phyloP scores from a whole-genome alignment of 2,113 vertebrate species.

The Sisor rabdophorus region DNA sequence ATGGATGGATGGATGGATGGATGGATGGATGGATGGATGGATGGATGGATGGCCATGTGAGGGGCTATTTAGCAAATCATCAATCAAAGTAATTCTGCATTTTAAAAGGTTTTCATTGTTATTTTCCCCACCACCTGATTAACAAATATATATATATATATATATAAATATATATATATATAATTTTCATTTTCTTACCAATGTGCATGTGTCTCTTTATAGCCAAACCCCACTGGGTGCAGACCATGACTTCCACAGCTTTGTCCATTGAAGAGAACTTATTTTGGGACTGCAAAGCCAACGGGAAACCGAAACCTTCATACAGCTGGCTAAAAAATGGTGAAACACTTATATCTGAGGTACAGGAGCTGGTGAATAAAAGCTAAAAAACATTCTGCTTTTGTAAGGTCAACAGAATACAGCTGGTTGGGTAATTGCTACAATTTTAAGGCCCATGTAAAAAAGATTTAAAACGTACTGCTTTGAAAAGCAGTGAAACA shows the following conservation, averaged over 20 bases:
- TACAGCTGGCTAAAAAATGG: conserved; percentile 91
- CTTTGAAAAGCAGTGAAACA: conserved; percentile 1
- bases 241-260: conserved; percentile 74
- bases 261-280: conserved; percentile 81
- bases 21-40: too few relatives aligned
- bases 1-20: too few relatives aligned
- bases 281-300: conserved; percentile 88
- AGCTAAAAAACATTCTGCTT: conserved; percentile 19
- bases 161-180: too few relatives aligned
- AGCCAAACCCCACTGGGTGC: conserved; percentile 94
- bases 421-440: conserved; percentile 1
- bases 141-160: too few relatives aligned
- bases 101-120: too few relatives aligned
- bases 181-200: background rate
- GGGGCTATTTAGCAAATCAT: too few relatives aligned
- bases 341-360: conserved; percentile 55
- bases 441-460: background rate
- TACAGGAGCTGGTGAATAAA: background rate
- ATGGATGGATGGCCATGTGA: too few relatives aligned
- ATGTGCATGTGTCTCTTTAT: conserved; percentile 47
- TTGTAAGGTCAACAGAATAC: conserved; percentile 10
- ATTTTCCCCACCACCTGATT: too few relatives aligned
- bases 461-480: conserved; percentile 6
- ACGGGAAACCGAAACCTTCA: conserved; percentile 88
- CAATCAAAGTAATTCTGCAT: too few relatives aligned